phyloP scores from a whole-genome alignment of 2,888 invertebrate species.

The Petrolisthes manimaculis region DNA sequence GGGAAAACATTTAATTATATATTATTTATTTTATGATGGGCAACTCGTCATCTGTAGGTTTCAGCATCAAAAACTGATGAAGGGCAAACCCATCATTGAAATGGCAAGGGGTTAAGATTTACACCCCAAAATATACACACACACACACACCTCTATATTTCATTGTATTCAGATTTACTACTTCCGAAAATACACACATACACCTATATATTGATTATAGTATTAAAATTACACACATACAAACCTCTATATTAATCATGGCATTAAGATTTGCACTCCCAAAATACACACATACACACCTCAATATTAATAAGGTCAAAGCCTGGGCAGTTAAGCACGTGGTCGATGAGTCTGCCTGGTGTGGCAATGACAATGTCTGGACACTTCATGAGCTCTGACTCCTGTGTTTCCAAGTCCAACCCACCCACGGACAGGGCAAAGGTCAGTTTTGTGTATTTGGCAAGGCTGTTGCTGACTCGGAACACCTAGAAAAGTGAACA shows the following conservation, averaged over 20 bases:
- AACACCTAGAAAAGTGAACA: constrained; percentile 77
- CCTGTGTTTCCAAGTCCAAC: constrained; percentile 81
- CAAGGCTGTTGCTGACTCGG: constrained; percentile 89
- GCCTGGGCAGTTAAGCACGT: constrained; percentile 93
- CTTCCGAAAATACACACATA: not conserved
- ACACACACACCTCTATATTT: too few relatives aligned
- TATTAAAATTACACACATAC: not conserved
- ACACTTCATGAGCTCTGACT: constrained; percentile 84
- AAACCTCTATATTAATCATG: not conserved
- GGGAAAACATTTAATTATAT: too few relatives aligned
- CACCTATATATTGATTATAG: not conserved
- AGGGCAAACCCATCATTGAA: too few relatives aligned
- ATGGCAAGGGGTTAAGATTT: too few relatives aligned
- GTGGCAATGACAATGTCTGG: constrained; percentile 99
- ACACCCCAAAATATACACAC: too few relatives aligned
- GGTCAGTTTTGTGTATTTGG: constrained; percentile 81
- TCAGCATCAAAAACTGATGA: too few relatives aligned
- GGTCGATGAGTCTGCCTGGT: constrained; percentile 97
- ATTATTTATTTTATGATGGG: too few relatives aligned
- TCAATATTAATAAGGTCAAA: constrained; percentile 92
- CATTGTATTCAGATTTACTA: too few relatives aligned
- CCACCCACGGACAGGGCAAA: constrained; percentile 89
- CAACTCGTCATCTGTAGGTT: too few relatives aligned
- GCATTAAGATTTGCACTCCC: not conserved
- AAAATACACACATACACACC: constrained; percentile 72